Conservation (phyloP, 2,113 vertebrate genomes). For the Syngnathus typhle region DNA sequence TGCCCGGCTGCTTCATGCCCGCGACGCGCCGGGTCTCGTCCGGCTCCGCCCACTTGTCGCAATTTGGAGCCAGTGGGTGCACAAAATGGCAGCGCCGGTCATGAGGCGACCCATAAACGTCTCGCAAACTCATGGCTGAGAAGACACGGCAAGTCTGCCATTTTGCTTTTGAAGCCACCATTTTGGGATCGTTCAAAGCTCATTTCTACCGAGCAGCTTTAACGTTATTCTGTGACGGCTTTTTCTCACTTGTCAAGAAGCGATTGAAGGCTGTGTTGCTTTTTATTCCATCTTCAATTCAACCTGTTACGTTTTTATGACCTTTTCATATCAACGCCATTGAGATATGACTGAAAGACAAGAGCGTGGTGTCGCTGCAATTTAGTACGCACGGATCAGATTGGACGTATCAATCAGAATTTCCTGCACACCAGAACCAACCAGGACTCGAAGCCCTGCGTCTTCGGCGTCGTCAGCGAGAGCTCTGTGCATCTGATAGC, state of each 20-base stretch:
- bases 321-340: neutral
- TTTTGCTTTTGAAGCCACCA: neutral
- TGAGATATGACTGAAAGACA: neutral
- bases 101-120: neutral
- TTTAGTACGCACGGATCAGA: neutral
- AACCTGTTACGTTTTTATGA: neutral
- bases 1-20: slow-evolving; percentile 53
- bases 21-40: slow-evolving; percentile 29
- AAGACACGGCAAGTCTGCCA: neutral
- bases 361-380: neutral
- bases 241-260: neutral
- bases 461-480: neutral
- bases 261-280: neutral
- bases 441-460: neutral
- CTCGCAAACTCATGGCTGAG: neutral
- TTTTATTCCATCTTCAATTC: neutral
- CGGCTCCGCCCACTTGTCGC: slow-evolving; percentile 33
- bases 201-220: neutral
- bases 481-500: neutral
- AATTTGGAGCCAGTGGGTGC: neutral
- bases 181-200: neutral
- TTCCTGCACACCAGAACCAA: neutral
- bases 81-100: slow-evolving; percentile 1
- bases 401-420: neutral
- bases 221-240: neutral